Evolutionary conservation across 2,113 vertebrate genomes (phyloP), one percentile per base, ranked within the genome.

Genomic region (Xerus inauris): DNA sequence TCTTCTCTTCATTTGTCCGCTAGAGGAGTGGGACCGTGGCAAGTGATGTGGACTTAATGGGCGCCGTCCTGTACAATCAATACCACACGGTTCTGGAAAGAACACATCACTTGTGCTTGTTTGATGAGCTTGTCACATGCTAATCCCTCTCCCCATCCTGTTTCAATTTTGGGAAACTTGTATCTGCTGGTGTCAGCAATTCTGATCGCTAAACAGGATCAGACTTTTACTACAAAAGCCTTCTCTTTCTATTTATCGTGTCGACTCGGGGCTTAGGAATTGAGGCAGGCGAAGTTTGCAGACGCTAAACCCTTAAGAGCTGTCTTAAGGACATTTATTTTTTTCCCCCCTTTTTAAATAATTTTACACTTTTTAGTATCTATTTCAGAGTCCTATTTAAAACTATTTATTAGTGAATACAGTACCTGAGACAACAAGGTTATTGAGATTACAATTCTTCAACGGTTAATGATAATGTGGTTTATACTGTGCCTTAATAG

Each of bases 401-500:
- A 95, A 98, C 94, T 99, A 99, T 99, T 98, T 98, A 99, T 99
- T 98, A 98, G 98, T 87, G 91, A 98, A 94, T 98, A 97, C 98
- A 98, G 97, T 98, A 98, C 98, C 98, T 87, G 85, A 98, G 97
- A 97, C 96, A 64, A 97, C 97, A 97, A 98, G 95, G 97, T 98
- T 98, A 98, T 97, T 98, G 98, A 98, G 97, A 99, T 98, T 98
- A 98, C 98, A 98, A 96, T 98, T 99, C 98, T 99, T 98, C 98
- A 98, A 98, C 98, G 98, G 98, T 98, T 98, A 98, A 98, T 97
- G 98, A 97, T 98, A 91, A 98, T 98, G 98, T 99, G 98, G 98
- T 98, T 99, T 99, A 99, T 99, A 98, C 98, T 99, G 99, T 99
- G 99, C 99, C 99, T 99, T 99, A 99, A 99, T 99, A 99, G 99